These are phyloP conservation scores for Caerostris darwini DNA, from an alignment of 1,140 invertebrate species.

Conservation along the genomic window DNA sequence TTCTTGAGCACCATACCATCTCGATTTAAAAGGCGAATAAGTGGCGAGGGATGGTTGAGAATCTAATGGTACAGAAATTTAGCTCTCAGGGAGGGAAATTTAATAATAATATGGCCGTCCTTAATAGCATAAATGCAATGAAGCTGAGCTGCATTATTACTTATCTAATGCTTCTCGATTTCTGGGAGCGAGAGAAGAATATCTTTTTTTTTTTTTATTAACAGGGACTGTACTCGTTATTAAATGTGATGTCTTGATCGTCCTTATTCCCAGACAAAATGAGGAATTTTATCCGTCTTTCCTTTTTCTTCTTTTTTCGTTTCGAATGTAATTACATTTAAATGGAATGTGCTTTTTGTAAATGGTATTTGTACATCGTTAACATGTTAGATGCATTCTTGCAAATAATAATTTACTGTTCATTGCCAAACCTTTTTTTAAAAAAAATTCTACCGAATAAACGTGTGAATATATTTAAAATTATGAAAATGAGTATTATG, in stretches of 20 bases:
- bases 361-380: neutral
- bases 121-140: conserved; percentile 24
- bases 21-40: neutral
- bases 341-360: too few species aligned
- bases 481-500: too few species aligned
- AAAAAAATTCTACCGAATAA: too few species aligned
- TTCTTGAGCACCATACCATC: conserved; percentile 37
- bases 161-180: conserved; percentile 14
- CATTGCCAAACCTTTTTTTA: too few species aligned
- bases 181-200: neutral
- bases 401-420: too few species aligned
- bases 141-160: conserved; percentile 36
- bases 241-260: conserved; percentile 34
- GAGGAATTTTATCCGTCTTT: too few species aligned
- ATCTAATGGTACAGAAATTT: conserved; percentile 61
- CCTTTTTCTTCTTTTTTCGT: too few species aligned
- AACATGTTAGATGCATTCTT: neutral
- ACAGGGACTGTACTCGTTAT: neutral
- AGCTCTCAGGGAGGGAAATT: conserved; percentile 36
- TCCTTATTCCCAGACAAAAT: neutral
- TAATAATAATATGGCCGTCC: conserved; percentile 35
- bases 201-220: neutral
- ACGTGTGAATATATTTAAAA: too few species aligned
- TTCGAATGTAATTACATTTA: too few species aligned
- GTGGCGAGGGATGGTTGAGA: neutral